phyloP scores from a whole-genome alignment of 2,797 vertebrate species.

The Muraenolepis orangiensis region DNA sequence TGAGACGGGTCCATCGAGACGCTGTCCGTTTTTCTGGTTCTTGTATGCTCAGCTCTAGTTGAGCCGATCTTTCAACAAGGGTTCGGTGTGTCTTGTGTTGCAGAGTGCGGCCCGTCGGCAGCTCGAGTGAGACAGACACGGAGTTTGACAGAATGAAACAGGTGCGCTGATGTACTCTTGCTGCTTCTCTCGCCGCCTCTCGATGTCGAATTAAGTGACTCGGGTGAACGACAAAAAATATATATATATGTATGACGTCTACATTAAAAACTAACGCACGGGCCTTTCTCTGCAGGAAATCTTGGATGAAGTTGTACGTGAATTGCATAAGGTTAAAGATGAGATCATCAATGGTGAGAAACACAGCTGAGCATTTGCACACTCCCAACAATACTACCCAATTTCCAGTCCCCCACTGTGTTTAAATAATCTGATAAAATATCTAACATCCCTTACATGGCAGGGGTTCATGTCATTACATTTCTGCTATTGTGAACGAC shows the following conservation, averaged over 20 bases:
- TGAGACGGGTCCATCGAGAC: background rate
- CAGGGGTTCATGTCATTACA: background rate
- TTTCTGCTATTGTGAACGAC: background rate
- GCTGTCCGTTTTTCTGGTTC: background rate
- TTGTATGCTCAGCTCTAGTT: background rate
- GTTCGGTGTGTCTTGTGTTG: slow-evolving; percentile 26
- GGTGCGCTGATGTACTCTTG: slow-evolving; percentile 66
- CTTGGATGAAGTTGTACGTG: slow-evolving; percentile 97
- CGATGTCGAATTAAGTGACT: too few relatives aligned
- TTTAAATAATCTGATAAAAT: background rate
- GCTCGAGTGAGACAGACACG: slow-evolving; percentile 87
- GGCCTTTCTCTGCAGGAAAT: slow-evolving; percentile 81
- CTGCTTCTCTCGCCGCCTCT: background rate
- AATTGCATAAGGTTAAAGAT: slow-evolving; percentile 98
- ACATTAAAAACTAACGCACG: background rate
- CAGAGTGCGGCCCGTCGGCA: slow-evolving; percentile 92
- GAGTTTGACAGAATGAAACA: slow-evolving; percentile 99
- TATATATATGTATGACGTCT: background rate
- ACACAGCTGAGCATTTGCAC: background rate
- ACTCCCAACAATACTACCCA: background rate
- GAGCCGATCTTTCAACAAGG: background rate
- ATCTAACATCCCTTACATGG: background rate
- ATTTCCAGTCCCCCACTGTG: background rate
- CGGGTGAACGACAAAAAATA: background rate
- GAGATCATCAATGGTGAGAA: slow-evolving; percentile 97